Evolutionary conservation across 2,113 vertebrate genomes (phyloP).

Genomic region (Aptenodytes patagonicus): DNA sequence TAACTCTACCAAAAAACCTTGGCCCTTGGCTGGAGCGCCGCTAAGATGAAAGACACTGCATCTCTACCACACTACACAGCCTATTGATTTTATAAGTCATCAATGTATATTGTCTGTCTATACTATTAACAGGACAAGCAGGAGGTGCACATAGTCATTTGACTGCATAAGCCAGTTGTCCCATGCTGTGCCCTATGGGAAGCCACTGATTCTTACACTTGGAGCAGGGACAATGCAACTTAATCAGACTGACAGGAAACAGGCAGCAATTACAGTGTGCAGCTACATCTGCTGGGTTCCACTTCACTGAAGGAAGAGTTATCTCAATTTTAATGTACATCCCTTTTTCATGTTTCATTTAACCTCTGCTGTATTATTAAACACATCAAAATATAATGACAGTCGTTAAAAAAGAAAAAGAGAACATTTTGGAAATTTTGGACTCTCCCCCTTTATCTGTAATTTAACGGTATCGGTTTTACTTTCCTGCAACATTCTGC

Average conservation of each 20-base stretch:
- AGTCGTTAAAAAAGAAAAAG: slow-evolving; percentile 41
- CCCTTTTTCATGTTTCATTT: slow-evolving; percentile 84
- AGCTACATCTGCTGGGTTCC: slow-evolving; percentile 85
- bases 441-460: slow-evolving; percentile 62
- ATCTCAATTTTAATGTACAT: slow-evolving; percentile 83
- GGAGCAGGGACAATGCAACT: slow-evolving; percentile 84
- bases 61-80: slow-evolving; percentile 42
- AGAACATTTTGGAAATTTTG: slow-evolving; percentile 68
- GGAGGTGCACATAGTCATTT: slow-evolving; percentile 65
- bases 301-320: slow-evolving; percentile 85
- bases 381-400: slow-evolving; percentile 68
- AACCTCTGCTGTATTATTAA: slow-evolving; percentile 80
- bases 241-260: slow-evolving; percentile 87
- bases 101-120: slow-evolving; percentile 68
- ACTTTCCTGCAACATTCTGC: not conserved
- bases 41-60: not conserved
- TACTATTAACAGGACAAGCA: slow-evolving; percentile 63
- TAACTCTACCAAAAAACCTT: not conserved
- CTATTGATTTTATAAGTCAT: slow-evolving; percentile 74
- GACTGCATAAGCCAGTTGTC: slow-evolving; percentile 69
- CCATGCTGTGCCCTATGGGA: slow-evolving; percentile 85
- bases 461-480: slow-evolving; percentile 52
- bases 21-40: slow-evolving; percentile 11
- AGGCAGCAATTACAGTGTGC: slow-evolving; percentile 84
- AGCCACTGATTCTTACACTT: slow-evolving; percentile 82